Base-by-base conservation (phyloP, 2,797 vertebrate species). In the Podarcis siculus region DNA sequence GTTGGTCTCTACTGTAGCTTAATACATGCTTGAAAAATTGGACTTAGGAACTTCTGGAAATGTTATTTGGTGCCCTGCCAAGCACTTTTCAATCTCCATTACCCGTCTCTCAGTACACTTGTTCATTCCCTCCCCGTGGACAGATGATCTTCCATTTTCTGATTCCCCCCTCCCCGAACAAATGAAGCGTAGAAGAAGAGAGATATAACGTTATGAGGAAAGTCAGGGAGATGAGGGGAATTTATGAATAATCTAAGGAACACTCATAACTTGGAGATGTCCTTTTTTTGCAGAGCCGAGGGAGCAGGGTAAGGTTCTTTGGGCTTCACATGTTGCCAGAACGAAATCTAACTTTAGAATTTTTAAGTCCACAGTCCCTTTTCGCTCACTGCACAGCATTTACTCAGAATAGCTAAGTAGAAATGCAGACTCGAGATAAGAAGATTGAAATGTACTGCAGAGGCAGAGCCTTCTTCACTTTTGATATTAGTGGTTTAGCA, bases 331-430 rank as follows among this genome's bases (percentile, higher is more conserved):
- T 23, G 21, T 83, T 91, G 75, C 61, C 81, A 71, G 25, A 66
- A 71, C 90, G 86, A 61, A 69, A 86, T 6, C 78, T 21, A 69
- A n/a, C 85, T 91, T 87, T 82, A 86, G 78, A 72, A 10, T 71
- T 85, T 73, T 73, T 58, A 42, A 81, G 85, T 37, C 78, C 9
- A 6, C 61, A 66, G 64, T 39, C 19, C 61, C 19, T 82, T 67
- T 61, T 75, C 72, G 15, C 39, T 10, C 71, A 78, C 73, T 19
- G 42, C 55, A 82, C 19, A 19, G n/a, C 39, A 66, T 82, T 76
- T 42, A 39, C 23, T 37, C 67, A 21, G 25, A 80, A 72, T 30
- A 15, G 67, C 58, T 49, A 75, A 80, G 69, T 80, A 66, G 2
- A 73, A 82, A 8, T 71, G 5, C 21, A 45, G n/a, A 32, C 25